A percentile compares a stretch with the other conserved stretches of the same genome.
Conservation (phyloP, 1,140 invertebrate genomes). For the Drosophila bocqueti region DNA sequence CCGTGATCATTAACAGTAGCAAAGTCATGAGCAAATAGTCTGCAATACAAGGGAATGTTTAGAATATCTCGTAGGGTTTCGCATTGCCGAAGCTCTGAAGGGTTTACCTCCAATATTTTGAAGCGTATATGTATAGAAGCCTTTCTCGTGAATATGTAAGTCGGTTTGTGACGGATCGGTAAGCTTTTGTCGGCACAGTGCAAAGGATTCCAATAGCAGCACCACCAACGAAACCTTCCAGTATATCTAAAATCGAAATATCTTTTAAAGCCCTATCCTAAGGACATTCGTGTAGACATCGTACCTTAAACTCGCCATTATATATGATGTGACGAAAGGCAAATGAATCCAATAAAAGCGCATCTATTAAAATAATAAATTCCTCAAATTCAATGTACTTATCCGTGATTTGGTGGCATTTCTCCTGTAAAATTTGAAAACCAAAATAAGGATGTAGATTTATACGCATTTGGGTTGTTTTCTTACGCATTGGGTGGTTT, state of each 20-base stretch:
- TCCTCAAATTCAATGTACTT: conserved; percentile 96
- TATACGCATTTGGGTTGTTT: background rate
- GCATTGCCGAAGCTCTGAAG: background rate
- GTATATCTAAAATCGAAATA: conserved; percentile 86
- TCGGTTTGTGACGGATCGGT: conserved; percentile 64
- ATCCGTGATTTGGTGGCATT: conserved; percentile 91
- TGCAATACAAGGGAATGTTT: conserved; percentile 28
- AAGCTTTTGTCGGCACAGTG: conserved; percentile 85
- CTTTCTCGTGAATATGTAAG: conserved; percentile 86
- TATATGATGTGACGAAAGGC: conserved; percentile 94
- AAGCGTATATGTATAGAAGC: conserved; percentile 85
- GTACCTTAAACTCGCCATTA: conserved; percentile 90
- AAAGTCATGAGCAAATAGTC: conserved; percentile 70
- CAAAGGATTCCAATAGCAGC: conserved; percentile 87
- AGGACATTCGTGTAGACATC: background rate
- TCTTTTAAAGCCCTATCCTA: background rate
- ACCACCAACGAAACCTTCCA: conserved; percentile 88
- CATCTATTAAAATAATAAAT: conserved; percentile 93
- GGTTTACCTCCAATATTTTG: conserved; percentile 77
- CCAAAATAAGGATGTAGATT: background rate
- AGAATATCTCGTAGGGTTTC: background rate
- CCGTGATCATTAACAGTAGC: conserved; percentile 54
- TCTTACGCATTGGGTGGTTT: conserved; percentile 90
- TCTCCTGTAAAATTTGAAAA: conserved; percentile 86
- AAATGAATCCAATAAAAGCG: conserved; percentile 91